Evolutionary conservation across 1,140 invertebrate species (phyloP).

Genomic region (Leptinotarsa defecta): DNA sequence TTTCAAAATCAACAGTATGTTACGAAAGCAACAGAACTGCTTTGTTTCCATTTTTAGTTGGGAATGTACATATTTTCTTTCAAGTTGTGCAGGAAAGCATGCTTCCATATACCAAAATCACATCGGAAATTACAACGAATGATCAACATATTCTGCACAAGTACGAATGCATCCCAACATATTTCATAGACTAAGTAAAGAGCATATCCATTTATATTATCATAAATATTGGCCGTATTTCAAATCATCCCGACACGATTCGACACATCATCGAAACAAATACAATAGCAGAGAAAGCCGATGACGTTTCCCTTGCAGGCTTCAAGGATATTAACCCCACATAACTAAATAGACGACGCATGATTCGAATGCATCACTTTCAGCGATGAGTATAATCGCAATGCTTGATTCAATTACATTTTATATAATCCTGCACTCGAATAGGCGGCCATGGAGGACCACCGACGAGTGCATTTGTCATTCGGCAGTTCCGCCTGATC

Average conservation of each 20-base stretch:
- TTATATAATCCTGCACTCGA: slow-evolving; percentile 56
- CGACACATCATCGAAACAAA: slow-evolving; percentile 15
- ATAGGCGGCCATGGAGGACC: slow-evolving; percentile 39
- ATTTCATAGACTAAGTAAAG: neutral
- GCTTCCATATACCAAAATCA: too few relatives aligned
- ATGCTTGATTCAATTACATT: slow-evolving; percentile 56
- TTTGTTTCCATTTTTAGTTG: too few relatives aligned
- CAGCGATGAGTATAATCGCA: slow-evolving; percentile 44
- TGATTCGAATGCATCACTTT: slow-evolving; percentile 31
- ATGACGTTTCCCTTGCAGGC: slow-evolving; percentile 20
- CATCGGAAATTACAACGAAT: neutral
- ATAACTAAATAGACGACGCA: slow-evolving; percentile 30
- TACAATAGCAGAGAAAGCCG: slow-evolving; percentile 4
- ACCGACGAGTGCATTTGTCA: slow-evolving; percentile 56
- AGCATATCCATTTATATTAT: slow-evolving; percentile 4
- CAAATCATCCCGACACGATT: slow-evolving; percentile 12
- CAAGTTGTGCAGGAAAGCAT: too few relatives aligned
- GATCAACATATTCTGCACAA: neutral
- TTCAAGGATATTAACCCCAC: slow-evolving; percentile 30
- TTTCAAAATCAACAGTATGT: too few relatives aligned
- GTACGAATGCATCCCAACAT: neutral
- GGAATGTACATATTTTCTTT: too few relatives aligned
- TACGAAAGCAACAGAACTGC: too few relatives aligned
- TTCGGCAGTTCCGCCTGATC: slow-evolving; percentile 55
- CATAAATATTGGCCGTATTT: slow-evolving; percentile 3